Base-by-base conservation (phyloP, 1,140 invertebrate species). In the Anastrepha obliqua region DNA sequence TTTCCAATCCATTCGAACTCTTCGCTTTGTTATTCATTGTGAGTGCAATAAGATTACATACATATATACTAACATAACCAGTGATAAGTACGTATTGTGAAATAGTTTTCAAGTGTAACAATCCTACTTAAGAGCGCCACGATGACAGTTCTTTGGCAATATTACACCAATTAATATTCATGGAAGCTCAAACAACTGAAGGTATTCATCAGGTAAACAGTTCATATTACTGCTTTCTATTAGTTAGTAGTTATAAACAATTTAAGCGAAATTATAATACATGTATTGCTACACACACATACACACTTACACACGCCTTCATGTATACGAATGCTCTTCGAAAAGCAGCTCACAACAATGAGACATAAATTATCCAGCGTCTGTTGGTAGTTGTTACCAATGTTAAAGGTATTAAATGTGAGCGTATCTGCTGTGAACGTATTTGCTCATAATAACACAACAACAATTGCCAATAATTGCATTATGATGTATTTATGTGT, bases 241-340 rank as follows among this genome's bases (percentile, higher is more conserved):
- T 70, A 70, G 67, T 70, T 44, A 70, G 67, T 70, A 70, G 39
- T 15, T 70, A 70, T 70, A 44, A 70, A 70, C 67, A 81, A 81
- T 20, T 81, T 81, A 81, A 29, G 51, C 29, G n/a, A 81, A 58
- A 81, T 81, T 81, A 29, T 47, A 81, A 17, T 81, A 58, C 74
- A 20, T n/a, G 15, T 17, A n/a, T 47, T 29, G 70, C 42, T 2
- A 11, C 39, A n/a, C 7, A 39, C 65, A 67, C 29, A 13, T n/a
- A 64, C n/a, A 64, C 62, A 64, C n/a, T 20, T 8, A 20, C 2
- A 29, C 62, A 20, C 9, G 9, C 1, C 29, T 29, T 29, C 1
- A 29, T 29, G 29, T 29, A 29, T 29, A 29, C 29, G 29, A 29
- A 29, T 29, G 29, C 29, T 29, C 1, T 29, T 29, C 29, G 29